phyloP scores from a whole-genome alignment of 2,888 invertebrate genomes.

The Flexamia atlantica region DNA sequence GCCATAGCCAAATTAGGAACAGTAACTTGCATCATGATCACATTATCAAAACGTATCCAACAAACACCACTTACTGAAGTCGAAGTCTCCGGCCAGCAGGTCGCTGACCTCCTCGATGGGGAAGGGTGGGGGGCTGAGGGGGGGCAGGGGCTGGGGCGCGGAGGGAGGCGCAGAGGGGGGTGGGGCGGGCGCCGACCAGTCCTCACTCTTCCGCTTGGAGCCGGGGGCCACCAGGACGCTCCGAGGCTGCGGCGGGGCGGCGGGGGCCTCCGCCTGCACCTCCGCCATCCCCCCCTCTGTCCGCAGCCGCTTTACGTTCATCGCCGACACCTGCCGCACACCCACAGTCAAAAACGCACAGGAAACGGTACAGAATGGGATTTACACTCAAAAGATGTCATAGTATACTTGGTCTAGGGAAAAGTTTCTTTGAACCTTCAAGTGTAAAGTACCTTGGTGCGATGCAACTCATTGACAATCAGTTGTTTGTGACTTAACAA shows the following conservation, averaged over 20 bases:
- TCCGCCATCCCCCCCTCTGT: conserved; percentile 21
- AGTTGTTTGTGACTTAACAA: too few relatives aligned
- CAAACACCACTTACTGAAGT: conserved; percentile 24
- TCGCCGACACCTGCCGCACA: conserved; percentile 58
- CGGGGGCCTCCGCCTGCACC: not conserved
- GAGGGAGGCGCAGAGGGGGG: not conserved
- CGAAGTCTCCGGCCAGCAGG: not conserved
- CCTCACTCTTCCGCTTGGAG: conserved; percentile 51
- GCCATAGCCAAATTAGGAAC: too few relatives aligned
- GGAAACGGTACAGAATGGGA: too few relatives aligned
- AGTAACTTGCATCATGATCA: too few relatives aligned
- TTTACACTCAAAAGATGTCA: too few relatives aligned
- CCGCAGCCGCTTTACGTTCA: conserved; percentile 36
- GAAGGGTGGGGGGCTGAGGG: conserved; percentile 27
- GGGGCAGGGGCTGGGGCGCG: not conserved
- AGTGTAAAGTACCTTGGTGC: too few relatives aligned
- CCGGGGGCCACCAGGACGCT: conserved; percentile 33
- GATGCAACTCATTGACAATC: too few relatives aligned
- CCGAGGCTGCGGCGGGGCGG: not conserved
- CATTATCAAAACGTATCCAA: too few relatives aligned
- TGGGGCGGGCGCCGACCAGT: conserved; percentile 14
- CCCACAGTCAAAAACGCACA: too few relatives aligned
- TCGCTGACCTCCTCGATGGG: conserved; percentile 5
- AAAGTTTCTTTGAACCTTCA: too few relatives aligned
- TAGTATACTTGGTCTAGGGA: too few relatives aligned